Evolutionary conservation across 1,140 invertebrate genomes (phyloP).

Genomic region (Tetramorium simillimum): DNA sequence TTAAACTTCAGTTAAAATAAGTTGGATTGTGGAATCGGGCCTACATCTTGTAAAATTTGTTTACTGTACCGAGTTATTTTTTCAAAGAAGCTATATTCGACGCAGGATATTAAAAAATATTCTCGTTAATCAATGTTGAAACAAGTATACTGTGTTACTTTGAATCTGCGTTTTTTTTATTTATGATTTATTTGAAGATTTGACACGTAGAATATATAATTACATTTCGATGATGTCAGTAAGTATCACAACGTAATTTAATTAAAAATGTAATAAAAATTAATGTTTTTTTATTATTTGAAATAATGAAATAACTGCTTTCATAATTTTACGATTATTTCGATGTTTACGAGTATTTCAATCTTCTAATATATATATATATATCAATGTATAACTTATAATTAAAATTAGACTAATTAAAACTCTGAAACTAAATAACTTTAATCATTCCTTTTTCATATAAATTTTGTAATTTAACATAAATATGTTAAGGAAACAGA

Average conservation of each 20-base stretch:
- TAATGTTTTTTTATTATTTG: neutral
- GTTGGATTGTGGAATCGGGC: too few species aligned
- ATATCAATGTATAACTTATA: neutral
- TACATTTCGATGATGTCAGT: neutral
- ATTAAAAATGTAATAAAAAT: slow-evolving; percentile 2
- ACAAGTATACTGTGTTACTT: neutral
- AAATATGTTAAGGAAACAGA: neutral
- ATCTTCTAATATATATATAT: neutral
- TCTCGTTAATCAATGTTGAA: neutral
- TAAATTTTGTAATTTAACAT: neutral
- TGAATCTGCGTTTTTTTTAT: neutral
- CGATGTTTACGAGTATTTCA: neutral
- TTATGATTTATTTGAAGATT: neutral
- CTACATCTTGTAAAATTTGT: slow-evolving; percentile 12
- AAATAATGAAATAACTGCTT: neutral
- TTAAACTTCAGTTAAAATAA: too few species aligned
- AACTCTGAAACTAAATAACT: neutral
- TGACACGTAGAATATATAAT: neutral
- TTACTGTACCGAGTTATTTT: neutral
- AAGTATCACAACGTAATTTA: neutral
- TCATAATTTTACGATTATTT: neutral
- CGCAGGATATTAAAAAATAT: neutral
- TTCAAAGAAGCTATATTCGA: neutral
- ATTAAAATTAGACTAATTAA: slow-evolving; percentile 10
- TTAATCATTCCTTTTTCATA: neutral